Base-by-base conservation (phyloP, 2,797 vertebrate genomes). In the Coregonus suidteri region DNA sequence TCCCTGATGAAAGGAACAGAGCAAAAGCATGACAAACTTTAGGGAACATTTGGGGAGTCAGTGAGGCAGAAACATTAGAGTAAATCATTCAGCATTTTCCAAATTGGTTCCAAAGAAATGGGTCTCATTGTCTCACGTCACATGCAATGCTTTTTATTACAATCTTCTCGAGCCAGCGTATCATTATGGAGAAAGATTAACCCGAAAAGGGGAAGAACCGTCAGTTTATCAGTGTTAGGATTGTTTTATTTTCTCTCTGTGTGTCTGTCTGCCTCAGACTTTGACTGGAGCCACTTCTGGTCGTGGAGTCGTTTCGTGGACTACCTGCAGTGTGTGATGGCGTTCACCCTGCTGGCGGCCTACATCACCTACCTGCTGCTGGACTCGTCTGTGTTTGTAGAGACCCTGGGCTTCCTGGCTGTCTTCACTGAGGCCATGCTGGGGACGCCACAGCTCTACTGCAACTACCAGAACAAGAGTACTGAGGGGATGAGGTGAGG, bases 401-500 rank as follows among this genome's bases (percentile, higher is more conserved):
- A 99, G 91, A 93, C 89, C 0, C 90, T 99, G 90, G 98, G 98
- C 82, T 99, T 99, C 92, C 93, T 99, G 76, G 97, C 98, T 0
- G 97, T 99, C 64, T 97, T 99, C 90, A 96, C 95, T 0, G 98
- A 99, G 83, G 98, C 98, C 37, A 98, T 99, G 97, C 87, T 99
- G 83, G 98, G 98, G 0, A 91, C 96, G 1, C 98, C 98, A 0
- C 98, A 99, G 89, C 96, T 99, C 75, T 97, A 97, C 92, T 95
- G 97, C 76, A 99, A 99, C 90, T 94, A 97, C 78, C 94, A 94
- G 88, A 98, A 97, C 85, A 97, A 93, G 78, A 99, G 97, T 2
- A 99, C 98, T 0, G 97, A 99, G 84, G 98, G 98, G 87, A 99
- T 99, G 98, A 99, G 97, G 98, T 99, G 93, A 1, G 71, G 13